These are phyloP conservation scores for Tachyglossus aculeatus DNA, from an alignment of 2,797 vertebrate genomes.

Conservation along the genomic window DNA sequence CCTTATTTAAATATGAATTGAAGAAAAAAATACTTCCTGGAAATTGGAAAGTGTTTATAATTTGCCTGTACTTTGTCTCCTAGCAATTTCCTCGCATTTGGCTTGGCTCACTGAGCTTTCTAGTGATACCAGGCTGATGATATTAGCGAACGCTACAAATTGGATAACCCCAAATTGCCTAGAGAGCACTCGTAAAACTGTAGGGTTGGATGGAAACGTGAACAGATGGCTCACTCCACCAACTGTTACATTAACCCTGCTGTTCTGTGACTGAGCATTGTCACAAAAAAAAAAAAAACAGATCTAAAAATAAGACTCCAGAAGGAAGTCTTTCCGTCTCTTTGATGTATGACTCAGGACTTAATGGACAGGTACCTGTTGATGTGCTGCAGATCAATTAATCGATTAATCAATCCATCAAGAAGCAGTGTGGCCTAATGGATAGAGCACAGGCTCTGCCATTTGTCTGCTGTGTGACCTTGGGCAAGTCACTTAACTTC, in stretches of 20 bases:
- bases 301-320: constrained; percentile 59
- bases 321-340: constrained; percentile 23
- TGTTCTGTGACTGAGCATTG: constrained; percentile 54
- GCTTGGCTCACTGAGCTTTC: constrained; percentile 52
- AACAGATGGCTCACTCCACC: constrained; percentile 71
- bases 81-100: constrained; percentile 40
- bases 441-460: too few relatives aligned
- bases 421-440: too few relatives aligned
- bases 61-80: constrained; percentile 56
- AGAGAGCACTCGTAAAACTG: constrained; percentile 62
- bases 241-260: constrained; percentile 59
- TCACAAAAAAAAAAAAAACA: constrained; percentile 58
- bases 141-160: constrained; percentile 63
- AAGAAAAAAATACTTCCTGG: constrained; percentile 40
- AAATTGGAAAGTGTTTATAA: constrained; percentile 37
- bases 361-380: constrained; percentile 31
- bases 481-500: too few relatives aligned
- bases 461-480: too few relatives aligned
- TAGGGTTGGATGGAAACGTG: constrained; percentile 64
- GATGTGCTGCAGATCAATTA: not conserved
- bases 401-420: not conserved
- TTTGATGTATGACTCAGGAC: not conserved
- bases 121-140: constrained; percentile 63
- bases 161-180: constrained; percentile 63
- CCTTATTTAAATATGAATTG: constrained; percentile 22